phyloP scores from a whole-genome alignment of 2,797 vertebrate genomes.

The Halcyon smyrnensis region DNA sequence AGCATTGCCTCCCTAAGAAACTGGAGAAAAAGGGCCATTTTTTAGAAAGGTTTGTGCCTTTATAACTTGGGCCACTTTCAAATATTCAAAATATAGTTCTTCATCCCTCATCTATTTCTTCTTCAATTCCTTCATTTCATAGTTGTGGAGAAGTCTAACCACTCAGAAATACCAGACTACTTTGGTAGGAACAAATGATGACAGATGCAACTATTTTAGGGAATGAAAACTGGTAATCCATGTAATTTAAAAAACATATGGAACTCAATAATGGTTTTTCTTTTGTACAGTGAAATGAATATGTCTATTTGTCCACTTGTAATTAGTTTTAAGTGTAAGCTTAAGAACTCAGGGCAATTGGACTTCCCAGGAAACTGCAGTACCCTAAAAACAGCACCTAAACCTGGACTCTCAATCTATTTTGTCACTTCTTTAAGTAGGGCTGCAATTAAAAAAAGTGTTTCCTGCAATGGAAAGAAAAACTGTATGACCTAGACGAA shows the following conservation, averaged over 20 bases:
- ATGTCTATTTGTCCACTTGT: neutral
- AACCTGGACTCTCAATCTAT: neutral
- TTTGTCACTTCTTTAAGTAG: neutral
- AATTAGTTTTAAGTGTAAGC: neutral
- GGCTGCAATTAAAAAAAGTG: neutral
- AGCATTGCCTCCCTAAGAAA: neutral
- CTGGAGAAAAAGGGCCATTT: neutral
- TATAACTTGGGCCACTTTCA: neutral
- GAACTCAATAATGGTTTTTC: neutral
- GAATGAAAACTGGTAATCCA: conserved; percentile 48
- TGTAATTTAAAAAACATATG: conserved; percentile 33
- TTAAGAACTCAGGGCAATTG: neutral
- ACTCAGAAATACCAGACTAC: conserved; percentile 60
- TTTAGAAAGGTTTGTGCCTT: neutral
- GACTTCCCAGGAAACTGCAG: neutral
- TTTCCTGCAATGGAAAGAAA: neutral
- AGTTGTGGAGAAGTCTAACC: conserved; percentile 58
- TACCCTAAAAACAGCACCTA: neutral
- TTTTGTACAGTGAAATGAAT: neutral
- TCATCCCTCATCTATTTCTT: conserved; percentile 61
- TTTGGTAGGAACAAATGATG: conserved; percentile 55
- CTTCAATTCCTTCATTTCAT: conserved; percentile 55
- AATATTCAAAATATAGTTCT: conserved; percentile 31
- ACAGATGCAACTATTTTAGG: conserved; percentile 37
- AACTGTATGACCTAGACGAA: neutral